These are phyloP conservation scores for Falco concolor DNA, from an alignment of 2,797 vertebrate species.

Conservation along the genomic window DNA sequence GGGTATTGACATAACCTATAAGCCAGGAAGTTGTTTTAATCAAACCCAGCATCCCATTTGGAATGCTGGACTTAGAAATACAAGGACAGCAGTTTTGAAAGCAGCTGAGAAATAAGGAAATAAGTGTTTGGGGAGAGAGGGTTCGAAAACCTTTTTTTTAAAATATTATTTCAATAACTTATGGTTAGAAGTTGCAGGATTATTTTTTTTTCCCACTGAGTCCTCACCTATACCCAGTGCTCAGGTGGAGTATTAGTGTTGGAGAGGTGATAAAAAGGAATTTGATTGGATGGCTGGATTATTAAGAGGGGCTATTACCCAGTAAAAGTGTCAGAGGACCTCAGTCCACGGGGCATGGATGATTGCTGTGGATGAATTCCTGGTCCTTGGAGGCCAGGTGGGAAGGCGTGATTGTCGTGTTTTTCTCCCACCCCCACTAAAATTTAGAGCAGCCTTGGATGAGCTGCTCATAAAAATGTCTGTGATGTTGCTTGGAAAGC, in stretches of 20 bases:
- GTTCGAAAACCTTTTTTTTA: not conserved
- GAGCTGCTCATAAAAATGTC: not conserved
- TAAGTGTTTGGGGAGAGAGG: not conserved
- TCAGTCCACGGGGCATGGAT: not conserved
- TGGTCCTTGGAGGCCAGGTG: conserved; percentile 1
- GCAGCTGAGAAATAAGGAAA: conserved; percentile 34
- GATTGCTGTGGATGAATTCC: conserved; percentile 17
- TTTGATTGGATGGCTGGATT: conserved; percentile 6
- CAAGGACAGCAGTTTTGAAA: conserved; percentile 50
- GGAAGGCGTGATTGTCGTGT: not conserved
- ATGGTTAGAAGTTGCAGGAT: not conserved
- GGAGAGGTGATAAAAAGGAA: conserved; percentile 20
- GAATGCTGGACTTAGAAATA: conserved; percentile 39
- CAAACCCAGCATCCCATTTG: conserved; percentile 53
- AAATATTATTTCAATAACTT: not conserved
- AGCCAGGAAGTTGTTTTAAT: conserved; percentile 61
- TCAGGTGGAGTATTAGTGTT: not conserved
- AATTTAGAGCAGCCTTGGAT: not conserved
- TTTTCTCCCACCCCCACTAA: not conserved
- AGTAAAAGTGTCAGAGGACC: conserved; percentile 12
- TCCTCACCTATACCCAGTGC: not conserved
- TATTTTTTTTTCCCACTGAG: not conserved
- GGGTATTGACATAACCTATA: conserved; percentile 51
- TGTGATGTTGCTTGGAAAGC: not conserved
- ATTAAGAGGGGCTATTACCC: conserved; percentile 8